Conservation (phyloP, 37 sponge, comb jelly and placozoan species). For the Tethya wilhelma region DNA sequence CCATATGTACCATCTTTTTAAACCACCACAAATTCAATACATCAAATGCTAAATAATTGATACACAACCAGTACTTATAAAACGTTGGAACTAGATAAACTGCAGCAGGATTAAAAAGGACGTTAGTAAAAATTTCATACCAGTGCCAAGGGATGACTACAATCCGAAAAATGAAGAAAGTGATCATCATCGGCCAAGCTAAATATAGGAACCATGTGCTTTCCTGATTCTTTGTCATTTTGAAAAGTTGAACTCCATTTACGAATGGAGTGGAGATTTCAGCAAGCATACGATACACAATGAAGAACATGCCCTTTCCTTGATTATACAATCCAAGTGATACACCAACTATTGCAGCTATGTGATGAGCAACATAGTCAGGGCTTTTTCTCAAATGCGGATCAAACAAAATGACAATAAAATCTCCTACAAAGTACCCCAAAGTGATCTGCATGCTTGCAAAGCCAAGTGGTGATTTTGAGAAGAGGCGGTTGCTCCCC, state of each 20-base stretch:
- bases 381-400: conserved; percentile 31
- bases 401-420: conserved; percentile 38
- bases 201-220: background rate
- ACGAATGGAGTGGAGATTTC: conserved; percentile 75
- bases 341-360: conserved; percentile 33
- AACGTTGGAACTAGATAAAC: background rate
- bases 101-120: conserved; percentile 7
- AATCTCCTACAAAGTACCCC: conserved; percentile 71
- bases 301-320: conserved; percentile 42
- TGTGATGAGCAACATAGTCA: conserved; percentile 43
- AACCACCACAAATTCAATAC: conserved; percentile 71
- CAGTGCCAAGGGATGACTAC: conserved; percentile 59
- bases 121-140: conserved; percentile 5
- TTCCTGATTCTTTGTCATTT: conserved; percentile 6
- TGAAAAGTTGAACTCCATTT: conserved; percentile 33
- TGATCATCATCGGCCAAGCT: conserved; percentile 39
- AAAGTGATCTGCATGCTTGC: conserved; percentile 46
- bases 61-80: conserved; percentile 20
- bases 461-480: conserved; percentile 43
- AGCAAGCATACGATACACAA: conserved; percentile 38
- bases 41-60: conserved; percentile 54
- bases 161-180: conserved; percentile 67
- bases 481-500: conserved; percentile 22
- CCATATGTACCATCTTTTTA: conserved; percentile 57
- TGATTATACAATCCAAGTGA: conserved; percentile 23